Evolutionary conservation across 2,113 vertebrate species (phyloP).

Genomic region (Xiphophorus maculatus): DNA sequence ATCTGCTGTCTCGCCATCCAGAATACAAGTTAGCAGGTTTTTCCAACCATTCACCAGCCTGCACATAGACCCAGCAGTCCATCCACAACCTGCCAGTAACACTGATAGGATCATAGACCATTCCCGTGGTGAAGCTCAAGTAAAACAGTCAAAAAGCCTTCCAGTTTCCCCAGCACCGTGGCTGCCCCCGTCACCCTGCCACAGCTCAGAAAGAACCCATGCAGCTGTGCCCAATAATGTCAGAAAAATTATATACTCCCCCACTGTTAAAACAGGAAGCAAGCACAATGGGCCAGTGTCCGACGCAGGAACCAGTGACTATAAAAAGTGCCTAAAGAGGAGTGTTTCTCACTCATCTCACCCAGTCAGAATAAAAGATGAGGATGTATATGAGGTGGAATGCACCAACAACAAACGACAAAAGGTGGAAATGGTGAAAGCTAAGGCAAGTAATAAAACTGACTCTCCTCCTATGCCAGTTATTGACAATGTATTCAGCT

Average conservation of each 20-base stretch:
- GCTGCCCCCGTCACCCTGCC: conserved; percentile 23
- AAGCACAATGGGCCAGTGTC: conserved; percentile 13
- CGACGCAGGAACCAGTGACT: conserved; percentile 1
- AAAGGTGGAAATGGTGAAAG: conserved; percentile 32
- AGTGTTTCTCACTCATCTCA: conserved; percentile 36
- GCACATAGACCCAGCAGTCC: conserved; percentile 32
- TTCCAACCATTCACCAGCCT: conserved; percentile 24
- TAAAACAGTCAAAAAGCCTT: conserved; percentile 33
- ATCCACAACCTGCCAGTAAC: conserved; percentile 32
- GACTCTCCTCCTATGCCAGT: conserved; percentile 90
- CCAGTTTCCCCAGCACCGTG: conserved; percentile 61
- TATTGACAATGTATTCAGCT: conserved; percentile 92
- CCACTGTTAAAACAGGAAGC: conserved; percentile 9
- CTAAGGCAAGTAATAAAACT: background rate
- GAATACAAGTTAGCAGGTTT: conserved; percentile 25
- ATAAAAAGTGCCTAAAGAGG: conserved; percentile 48
- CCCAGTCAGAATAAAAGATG: conserved; percentile 51
- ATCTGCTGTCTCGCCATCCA: conserved; percentile 24
- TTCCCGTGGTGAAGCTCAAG: conserved; percentile 44
- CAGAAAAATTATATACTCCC: conserved; percentile 42
- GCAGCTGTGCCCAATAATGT: conserved; percentile 10
- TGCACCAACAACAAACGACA: conserved; percentile 44
- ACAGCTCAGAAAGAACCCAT: conserved; percentile 21
- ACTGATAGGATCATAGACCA: conserved; percentile 52
- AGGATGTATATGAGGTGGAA: conserved; percentile 54